A percentile compares a stretch with the other conserved stretches of the same genome.
These are phyloP conservation scores for Phoxinus phoxinus DNA, from an alignment of 2,113 vertebrate genomes.

Conservation along the genomic window DNA sequence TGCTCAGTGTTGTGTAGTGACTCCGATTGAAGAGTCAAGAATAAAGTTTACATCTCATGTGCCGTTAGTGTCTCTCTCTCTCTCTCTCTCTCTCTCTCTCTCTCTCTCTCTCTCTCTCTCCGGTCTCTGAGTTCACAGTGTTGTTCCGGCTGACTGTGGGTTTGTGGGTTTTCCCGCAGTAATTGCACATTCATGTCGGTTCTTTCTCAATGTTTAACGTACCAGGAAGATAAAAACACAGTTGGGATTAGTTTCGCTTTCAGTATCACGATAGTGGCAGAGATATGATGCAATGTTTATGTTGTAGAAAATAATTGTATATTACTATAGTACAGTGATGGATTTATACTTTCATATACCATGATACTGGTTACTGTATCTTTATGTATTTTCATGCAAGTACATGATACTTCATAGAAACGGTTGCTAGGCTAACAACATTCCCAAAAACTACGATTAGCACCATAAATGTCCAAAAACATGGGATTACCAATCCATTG, in stretches of 20 bases:
- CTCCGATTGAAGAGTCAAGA: slow-evolving; percentile 57
- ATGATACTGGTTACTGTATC: too few species aligned
- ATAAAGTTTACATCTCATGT: slow-evolving; percentile 70
- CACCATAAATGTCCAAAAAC: too few species aligned
- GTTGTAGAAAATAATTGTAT: not conserved
- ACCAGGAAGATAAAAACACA: not conserved
- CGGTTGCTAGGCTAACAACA: too few species aligned
- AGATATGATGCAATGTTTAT: not conserved
- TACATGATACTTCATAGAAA: too few species aligned
- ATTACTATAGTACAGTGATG: not conserved
- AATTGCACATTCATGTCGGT: not conserved
- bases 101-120: too few species aligned
- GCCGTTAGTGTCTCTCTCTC: not conserved
- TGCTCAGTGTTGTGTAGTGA: not conserved
- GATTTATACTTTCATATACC: too few species aligned
- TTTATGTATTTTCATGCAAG: too few species aligned
- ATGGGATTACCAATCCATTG: too few species aligned
- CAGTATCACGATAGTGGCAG: not conserved
- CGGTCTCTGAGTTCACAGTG: too few species aligned
- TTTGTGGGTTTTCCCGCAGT: not conserved
- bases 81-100: too few species aligned
- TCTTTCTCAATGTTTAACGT: not conserved
- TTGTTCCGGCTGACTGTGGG: too few species aligned
- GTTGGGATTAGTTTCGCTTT: not conserved
- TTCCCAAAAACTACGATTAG: too few species aligned